These are phyloP conservation scores for Lepidocolaptes lacrymiger DNA, from an alignment of 2,797 vertebrate species.

Conservation along the genomic window DNA sequence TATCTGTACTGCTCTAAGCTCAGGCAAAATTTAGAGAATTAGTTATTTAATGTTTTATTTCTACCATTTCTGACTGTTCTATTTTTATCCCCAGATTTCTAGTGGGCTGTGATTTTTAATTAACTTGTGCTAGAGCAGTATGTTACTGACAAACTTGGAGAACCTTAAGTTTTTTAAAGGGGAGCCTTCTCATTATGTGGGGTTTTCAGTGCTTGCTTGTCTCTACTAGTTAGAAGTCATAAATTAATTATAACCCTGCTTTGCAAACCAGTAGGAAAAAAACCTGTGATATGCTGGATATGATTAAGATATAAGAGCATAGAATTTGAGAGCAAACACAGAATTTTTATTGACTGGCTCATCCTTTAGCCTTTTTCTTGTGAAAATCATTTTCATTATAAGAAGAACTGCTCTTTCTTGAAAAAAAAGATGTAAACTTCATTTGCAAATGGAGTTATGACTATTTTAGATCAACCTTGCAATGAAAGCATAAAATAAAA, in stretches of 20 bases:
- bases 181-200: not conserved
- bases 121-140: not conserved
- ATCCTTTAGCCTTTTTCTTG: not conserved
- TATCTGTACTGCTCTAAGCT: not conserved
- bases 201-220: not conserved
- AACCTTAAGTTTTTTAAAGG: not conserved
- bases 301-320: not conserved
- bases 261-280: slow-evolving; percentile 35
- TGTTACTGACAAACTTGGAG: not conserved
- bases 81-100: not conserved
- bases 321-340: not conserved
- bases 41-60: not conserved
- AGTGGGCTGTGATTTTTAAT: not conserved
- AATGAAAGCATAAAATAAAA: not conserved
- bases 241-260: slow-evolving; percentile 52
- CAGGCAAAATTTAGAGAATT: not conserved
- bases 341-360: not conserved
- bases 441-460: not conserved
- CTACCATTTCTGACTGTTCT: not conserved
- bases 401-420: not conserved
- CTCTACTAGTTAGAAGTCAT: slow-evolving; percentile 48
- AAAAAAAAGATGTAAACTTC: not conserved
- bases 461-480: not conserved
- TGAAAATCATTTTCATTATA: not conserved
- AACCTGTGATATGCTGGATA: not conserved